phyloP scores from a whole-genome alignment of 2,797 vertebrate species.

The Psittacula echo region DNA sequence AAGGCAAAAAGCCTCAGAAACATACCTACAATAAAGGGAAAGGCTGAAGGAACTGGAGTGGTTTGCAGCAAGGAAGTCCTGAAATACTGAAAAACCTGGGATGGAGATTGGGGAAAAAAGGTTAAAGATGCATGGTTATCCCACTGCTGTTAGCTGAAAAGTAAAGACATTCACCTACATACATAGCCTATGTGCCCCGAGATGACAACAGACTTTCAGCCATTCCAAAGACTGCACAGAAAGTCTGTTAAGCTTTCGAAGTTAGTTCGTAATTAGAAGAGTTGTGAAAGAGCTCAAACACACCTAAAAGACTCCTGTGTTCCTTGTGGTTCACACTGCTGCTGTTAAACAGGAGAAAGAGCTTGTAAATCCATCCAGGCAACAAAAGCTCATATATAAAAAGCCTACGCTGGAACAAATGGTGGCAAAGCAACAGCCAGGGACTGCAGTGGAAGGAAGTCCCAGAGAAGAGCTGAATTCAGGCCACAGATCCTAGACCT shows the following conservation, averaged over 20 bases:
- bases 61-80: background rate
- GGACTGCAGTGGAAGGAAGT: background rate
- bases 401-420: background rate
- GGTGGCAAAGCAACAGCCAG: slow-evolving; percentile 1
- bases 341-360: slow-evolving; percentile 26
- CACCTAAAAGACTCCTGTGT: slow-evolving; percentile 12
- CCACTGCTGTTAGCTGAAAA: background rate
- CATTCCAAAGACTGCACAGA: background rate
- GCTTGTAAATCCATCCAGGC: background rate
- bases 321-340: slow-evolving; percentile 13
- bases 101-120: background rate
- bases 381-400: background rate
- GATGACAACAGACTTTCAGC: background rate
- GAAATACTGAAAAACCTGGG: background rate
- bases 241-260: background rate
- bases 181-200: background rate
- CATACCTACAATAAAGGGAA: background rate
- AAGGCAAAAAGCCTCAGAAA: background rate
- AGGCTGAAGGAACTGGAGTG: background rate
- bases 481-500: background rate
- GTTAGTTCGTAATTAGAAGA: background rate
- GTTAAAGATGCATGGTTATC: background rate
- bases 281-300: slow-evolving; percentile 17
- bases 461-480: background rate
- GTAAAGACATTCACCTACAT: background rate